Evolutionary conservation across 2,797 vertebrate species (phyloP).

Genomic region (Poliocrania exsul): DNA sequence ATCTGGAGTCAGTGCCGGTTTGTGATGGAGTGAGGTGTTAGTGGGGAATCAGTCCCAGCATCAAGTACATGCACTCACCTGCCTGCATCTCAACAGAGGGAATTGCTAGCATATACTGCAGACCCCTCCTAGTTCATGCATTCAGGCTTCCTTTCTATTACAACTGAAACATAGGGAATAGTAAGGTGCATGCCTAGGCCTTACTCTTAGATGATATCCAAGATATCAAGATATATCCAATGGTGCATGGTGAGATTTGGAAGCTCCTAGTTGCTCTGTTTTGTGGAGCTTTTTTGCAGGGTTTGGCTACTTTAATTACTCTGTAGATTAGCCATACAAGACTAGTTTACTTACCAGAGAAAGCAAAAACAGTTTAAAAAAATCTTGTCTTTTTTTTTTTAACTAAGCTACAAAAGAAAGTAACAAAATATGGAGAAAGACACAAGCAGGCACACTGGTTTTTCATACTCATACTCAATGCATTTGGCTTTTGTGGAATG

Average conservation of each 20-base stretch:
- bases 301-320: background rate
- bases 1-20: background rate
- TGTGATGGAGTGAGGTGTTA: background rate
- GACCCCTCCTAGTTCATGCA: background rate
- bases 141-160: background rate
- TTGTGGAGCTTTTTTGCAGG: background rate
- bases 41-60: background rate
- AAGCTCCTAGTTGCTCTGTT: background rate
- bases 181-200: background rate
- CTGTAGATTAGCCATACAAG: background rate
- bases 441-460: background rate
- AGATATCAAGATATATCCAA: background rate
- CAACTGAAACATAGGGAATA: background rate
- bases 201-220: background rate
- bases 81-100: background rate
- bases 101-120: background rate
- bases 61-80: accelerated
- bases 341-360: background rate
- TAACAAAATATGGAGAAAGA: background rate
- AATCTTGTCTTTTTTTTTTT: background rate
- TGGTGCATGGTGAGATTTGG: background rate
- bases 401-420: background rate
- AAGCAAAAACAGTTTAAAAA: background rate
- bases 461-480: background rate
- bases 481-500: background rate